Conservation (phyloP, 2,888 invertebrate species). For the Sycophila texana region DNA sequence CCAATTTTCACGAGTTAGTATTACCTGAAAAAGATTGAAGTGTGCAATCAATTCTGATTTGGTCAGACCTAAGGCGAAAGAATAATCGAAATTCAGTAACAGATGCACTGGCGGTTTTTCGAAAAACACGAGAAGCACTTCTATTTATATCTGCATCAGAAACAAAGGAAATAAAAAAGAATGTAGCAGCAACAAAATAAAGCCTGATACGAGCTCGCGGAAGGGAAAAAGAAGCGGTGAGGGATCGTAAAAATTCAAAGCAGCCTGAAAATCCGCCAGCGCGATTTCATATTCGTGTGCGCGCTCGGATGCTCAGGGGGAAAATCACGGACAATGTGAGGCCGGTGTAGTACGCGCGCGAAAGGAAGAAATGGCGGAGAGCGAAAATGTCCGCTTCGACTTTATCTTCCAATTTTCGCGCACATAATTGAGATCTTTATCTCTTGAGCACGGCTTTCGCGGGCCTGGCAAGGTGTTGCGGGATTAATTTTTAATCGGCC, state of each 20-base stretch:
- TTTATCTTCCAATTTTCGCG: constrained; percentile 40
- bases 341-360: neutral
- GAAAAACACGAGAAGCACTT: neutral
- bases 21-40: too few species aligned
- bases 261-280: constrained; percentile 12
- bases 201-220: constrained; percentile 13
- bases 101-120: too few species aligned
- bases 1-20: too few species aligned
- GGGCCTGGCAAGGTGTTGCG: neutral
- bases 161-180: neutral
- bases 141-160: neutral
- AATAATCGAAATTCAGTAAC: too few species aligned
- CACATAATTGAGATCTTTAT: constrained; percentile 22
- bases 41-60: too few species aligned
- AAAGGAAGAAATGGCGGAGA: neutral
- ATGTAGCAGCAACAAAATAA: constrained; percentile 3
- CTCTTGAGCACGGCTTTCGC: neutral
- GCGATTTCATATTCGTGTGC: constrained; percentile 14
- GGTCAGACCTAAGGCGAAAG: too few species aligned
- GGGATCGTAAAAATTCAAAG: constrained; percentile 50
- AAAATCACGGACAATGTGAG: constrained; percentile 31
- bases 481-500: constrained; percentile 8
- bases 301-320: neutral
- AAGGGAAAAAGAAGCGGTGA: neutral
- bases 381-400: constrained; percentile 9